Evolutionary conservation across 2,888 invertebrate genomes (phyloP).

Genomic region (Cephus sareptanus): DNA sequence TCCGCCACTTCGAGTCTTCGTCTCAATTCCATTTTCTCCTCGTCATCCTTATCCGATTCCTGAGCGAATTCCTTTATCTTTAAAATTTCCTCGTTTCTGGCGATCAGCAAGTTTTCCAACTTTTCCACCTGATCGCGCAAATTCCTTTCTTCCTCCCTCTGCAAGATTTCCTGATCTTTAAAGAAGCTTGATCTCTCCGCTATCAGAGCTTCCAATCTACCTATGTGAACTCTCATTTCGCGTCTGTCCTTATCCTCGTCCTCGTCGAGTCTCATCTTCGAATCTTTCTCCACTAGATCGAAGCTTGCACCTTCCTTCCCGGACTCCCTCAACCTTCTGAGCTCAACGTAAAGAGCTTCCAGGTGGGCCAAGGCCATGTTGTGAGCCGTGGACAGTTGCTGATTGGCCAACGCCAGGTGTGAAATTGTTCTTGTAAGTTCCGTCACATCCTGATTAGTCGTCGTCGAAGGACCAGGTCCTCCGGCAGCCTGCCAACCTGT

Average conservation of each 20-base stretch:
- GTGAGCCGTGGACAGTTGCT: constrained; percentile 57
- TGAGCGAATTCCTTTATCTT: not conserved
- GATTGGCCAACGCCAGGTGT: constrained; percentile 59
- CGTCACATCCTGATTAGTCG: constrained; percentile 41
- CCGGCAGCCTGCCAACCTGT: constrained; percentile 48
- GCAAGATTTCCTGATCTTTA: not conserved
- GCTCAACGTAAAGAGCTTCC: constrained; percentile 50
- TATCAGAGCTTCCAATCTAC: constrained; percentile 27
- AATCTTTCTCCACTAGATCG: not conserved
- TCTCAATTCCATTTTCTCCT: constrained; percentile 9
- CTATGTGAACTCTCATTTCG: constrained; percentile 20
- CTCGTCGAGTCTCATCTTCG: not conserved
- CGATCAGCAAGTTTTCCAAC: constrained; percentile 15
- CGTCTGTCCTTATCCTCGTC: constrained; percentile 3
- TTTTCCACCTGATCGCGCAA: constrained; percentile 19
- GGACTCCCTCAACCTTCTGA: constrained; percentile 34
- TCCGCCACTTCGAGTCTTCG: constrained; percentile 8
- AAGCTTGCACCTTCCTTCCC: constrained; percentile 5
- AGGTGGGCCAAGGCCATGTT: constrained; percentile 51
- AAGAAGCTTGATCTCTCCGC: constrained; percentile 9
- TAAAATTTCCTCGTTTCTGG: not conserved
- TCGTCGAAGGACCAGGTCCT: constrained; percentile 28
- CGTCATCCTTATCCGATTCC: not conserved
- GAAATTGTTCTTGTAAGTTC: constrained; percentile 57
- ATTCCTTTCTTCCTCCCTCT: constrained; percentile 23